Percentiles rank a stretch among this genome's conserved stretches.
These are phyloP conservation scores for Brachystomella parvula DNA, from an alignment of 1,140 invertebrate species.

Conservation along the genomic window DNA sequence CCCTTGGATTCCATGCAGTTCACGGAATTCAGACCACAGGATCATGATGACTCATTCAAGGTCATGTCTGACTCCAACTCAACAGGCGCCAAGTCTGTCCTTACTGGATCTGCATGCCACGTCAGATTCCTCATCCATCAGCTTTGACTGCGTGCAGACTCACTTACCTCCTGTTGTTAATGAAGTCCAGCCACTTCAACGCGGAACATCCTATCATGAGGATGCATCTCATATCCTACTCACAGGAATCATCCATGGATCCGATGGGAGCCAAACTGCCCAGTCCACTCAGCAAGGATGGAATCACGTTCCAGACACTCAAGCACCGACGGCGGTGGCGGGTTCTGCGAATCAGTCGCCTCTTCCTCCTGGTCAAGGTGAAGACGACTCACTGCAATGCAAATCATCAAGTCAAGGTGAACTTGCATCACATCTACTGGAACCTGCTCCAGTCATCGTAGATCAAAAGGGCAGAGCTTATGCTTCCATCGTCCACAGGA, in stretches of 20 bases:
- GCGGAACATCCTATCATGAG: too few species aligned
- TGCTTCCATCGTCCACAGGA: slow-evolving; percentile 10
- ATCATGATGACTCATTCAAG: not conserved
- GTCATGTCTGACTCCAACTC: not conserved
- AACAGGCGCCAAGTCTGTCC: not conserved
- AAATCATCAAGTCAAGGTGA: not conserved
- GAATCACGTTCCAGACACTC: too few species aligned
- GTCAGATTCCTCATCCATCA: not conserved
- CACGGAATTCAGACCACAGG: not conserved
- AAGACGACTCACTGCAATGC: not conserved
- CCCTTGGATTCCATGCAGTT: not conserved
- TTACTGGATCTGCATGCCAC: not conserved
- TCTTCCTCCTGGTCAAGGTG: not conserved
- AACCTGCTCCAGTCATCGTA: not conserved
- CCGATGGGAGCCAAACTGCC: too few species aligned
- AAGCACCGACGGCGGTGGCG: too few species aligned
- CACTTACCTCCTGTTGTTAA: not conserved
- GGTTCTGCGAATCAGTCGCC: not conserved
- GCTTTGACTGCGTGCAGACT: not conserved
- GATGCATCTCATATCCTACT: too few species aligned
- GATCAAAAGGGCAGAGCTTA: not conserved
- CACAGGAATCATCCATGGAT: too few species aligned
- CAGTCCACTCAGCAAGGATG: too few species aligned
- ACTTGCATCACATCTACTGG: not conserved
- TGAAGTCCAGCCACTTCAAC: too few species aligned